A percentile compares a stretch with the other conserved stretches of the same genome.
Conservation (phyloP, 2,113 vertebrate species). For the Plecotus auritus region DNA sequence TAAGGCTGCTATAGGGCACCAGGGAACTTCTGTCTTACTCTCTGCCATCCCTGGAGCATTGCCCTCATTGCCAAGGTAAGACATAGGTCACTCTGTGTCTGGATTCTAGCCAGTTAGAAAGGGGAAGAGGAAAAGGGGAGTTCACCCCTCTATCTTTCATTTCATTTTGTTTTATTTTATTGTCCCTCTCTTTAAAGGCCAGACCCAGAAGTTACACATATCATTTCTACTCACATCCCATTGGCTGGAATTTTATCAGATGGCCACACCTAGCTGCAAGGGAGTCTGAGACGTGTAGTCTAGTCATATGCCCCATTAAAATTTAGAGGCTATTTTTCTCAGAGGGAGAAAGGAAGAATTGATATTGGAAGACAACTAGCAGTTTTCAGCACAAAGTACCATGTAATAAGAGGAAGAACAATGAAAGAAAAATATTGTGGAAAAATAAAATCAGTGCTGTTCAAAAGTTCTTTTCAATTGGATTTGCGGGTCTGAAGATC, state of each 20-base stretch:
- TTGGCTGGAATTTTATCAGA: neutral
- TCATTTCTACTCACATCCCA: neutral
- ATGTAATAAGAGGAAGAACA: neutral
- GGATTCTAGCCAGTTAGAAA: neutral
- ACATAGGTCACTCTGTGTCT: neutral
- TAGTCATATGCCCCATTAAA: neutral
- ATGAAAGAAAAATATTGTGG: neutral
- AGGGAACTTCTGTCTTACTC: neutral
- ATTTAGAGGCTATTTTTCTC: neutral
- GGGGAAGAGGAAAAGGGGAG: neutral
- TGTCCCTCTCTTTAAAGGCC: neutral
- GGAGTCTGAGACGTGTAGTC: neutral
- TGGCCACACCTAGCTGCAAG: conserved; percentile 34
- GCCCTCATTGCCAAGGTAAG: neutral
- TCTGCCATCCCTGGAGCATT: neutral
- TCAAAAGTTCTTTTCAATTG: neutral
- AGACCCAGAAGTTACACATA: neutral
- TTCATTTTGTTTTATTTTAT: neutral
- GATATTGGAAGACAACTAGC: neutral
- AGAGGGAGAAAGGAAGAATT: neutral
- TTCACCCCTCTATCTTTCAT: neutral
- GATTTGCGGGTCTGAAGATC: neutral
- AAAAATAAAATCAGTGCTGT: neutral
- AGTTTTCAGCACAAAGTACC: neutral
- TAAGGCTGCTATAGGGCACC: neutral